A percentile compares a stretch with the other conserved stretches of the same genome.
Conservation (phyloP, 2,113 vertebrate species). For the Mastomys natalensis region DNA sequence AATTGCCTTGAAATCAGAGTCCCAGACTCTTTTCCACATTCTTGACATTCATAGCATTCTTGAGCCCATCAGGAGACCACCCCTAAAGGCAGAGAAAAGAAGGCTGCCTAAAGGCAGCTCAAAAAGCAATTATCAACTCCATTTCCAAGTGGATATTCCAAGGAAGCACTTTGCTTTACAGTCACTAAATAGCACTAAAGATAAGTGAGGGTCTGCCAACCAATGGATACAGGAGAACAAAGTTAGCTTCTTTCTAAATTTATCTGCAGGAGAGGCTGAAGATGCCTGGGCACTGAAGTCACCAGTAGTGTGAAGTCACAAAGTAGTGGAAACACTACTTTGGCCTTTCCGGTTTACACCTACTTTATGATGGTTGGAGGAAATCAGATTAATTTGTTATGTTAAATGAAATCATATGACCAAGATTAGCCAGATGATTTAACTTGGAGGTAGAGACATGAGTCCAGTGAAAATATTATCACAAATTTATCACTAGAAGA, state of each 20-base stretch:
- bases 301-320: slow-evolving; percentile 67
- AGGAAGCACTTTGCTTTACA: slow-evolving; percentile 64
- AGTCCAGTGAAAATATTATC: slow-evolving; percentile 18
- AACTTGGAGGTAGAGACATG: slow-evolving; percentile 12
- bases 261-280: slow-evolving; percentile 57
- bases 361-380: slow-evolving; percentile 44
- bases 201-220: slow-evolving; percentile 57
- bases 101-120: neutral
- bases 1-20: slow-evolving; percentile 81
- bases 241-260: slow-evolving; percentile 61
- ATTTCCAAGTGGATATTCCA: slow-evolving; percentile 78
- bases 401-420: slow-evolving; percentile 54
- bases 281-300: slow-evolving; percentile 80
- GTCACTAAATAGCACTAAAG: slow-evolving; percentile 52
- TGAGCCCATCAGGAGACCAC: slow-evolving; percentile 75
- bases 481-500: neutral
- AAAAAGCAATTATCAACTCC: slow-evolving; percentile 79
- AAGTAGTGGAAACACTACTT: neutral
- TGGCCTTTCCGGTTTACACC: slow-evolving; percentile 40
- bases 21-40: slow-evolving; percentile 79
- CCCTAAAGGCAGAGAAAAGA: slow-evolving; percentile 73
- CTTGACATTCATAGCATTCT: slow-evolving; percentile 85
- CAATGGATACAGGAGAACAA: slow-evolving; percentile 61
- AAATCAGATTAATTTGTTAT: slow-evolving; percentile 64
- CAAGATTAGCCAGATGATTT: slow-evolving; percentile 36